These are phyloP conservation scores for Scolanthus callimorphus DNA, from an alignment of 92 coral and sea anemone species.

Conservation along the genomic window DNA sequence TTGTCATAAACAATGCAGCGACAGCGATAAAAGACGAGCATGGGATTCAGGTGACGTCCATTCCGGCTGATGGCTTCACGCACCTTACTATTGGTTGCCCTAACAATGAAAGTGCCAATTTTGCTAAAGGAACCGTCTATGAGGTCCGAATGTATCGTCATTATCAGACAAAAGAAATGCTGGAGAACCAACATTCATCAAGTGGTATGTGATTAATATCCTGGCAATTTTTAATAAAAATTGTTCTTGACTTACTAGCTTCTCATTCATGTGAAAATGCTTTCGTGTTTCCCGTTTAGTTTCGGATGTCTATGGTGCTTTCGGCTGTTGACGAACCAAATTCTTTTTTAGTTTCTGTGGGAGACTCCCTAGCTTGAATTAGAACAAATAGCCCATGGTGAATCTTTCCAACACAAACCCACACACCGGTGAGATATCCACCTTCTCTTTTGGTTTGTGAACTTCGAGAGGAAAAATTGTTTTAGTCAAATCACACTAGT, in stretches of 20 bases:
- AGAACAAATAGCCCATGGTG: too few relatives aligned
- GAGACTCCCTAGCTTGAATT: too few relatives aligned
- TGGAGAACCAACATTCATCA: slow-evolving; percentile 22
- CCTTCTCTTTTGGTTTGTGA: background rate
- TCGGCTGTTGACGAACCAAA: too few relatives aligned
- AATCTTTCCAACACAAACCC: too few relatives aligned
- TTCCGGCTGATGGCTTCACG: slow-evolving; percentile 12
- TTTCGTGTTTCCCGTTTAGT: too few relatives aligned
- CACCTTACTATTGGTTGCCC: slow-evolving; percentile 50
- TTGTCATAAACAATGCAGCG: background rate
- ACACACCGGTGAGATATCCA: too few relatives aligned
- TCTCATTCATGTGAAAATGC: too few relatives aligned
- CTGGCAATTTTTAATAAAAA: too few relatives aligned
- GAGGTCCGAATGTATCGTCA: slow-evolving; percentile 42
- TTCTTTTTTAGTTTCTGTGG: too few relatives aligned
- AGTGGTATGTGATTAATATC: slow-evolving; percentile 28
- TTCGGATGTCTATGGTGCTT: too few relatives aligned
- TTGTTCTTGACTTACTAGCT: too few relatives aligned
- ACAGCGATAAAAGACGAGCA: slow-evolving; percentile 15
- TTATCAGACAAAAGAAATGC: slow-evolving; percentile 9
- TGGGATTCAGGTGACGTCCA: slow-evolving; percentile 16
- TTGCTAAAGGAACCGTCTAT: slow-evolving; percentile 32
- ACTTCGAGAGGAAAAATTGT: background rate
- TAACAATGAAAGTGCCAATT: slow-evolving; percentile 16
- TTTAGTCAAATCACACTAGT: too few relatives aligned